These are phyloP conservation scores for Hyperoplus immaculatus DNA, from an alignment of 2,797 vertebrate genomes.

Conservation along the genomic window DNA sequence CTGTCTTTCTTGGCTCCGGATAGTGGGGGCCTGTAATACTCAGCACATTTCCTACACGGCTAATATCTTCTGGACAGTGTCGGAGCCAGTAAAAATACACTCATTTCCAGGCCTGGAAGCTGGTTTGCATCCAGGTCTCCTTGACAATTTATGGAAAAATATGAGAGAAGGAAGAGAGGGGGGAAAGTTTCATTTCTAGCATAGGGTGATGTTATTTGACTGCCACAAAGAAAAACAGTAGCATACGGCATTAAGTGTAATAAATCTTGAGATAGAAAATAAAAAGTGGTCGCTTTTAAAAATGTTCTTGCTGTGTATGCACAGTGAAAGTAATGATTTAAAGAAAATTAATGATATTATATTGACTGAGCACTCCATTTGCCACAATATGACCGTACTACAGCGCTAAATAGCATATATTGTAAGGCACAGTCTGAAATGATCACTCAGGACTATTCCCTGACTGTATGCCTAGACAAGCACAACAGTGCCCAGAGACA, in stretches of 20 bases:
- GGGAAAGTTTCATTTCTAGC: conserved; percentile 51
- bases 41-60: conserved; percentile 86
- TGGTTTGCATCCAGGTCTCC: conserved; percentile 76
- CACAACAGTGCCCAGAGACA: neutral
- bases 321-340: neutral
- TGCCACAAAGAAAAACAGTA: conserved; percentile 62
- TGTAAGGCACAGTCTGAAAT: conserved; percentile 1
- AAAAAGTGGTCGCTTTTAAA: conserved; percentile 28
- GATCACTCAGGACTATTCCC: conserved; percentile 22
- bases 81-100: conserved; percentile 86
- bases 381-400: neutral
- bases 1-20: conserved; percentile 84
- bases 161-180: conserved; percentile 53
- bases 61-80: conserved; percentile 85
- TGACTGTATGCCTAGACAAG: conserved; percentile 9
- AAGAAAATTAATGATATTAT: neutral
- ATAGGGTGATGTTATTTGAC: conserved; percentile 70
- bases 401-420: neutral
- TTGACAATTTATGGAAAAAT: conserved; percentile 83
- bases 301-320: conserved; percentile 15
- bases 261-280: conserved; percentile 57
- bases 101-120: conserved; percentile 76
- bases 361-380: conserved; percentile 2
- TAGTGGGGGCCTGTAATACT: conserved; percentile 79
- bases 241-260: conserved; percentile 45